phyloP scores from a whole-genome alignment of 2,888 invertebrate species.

The Cryptocephalus moraei region DNA sequence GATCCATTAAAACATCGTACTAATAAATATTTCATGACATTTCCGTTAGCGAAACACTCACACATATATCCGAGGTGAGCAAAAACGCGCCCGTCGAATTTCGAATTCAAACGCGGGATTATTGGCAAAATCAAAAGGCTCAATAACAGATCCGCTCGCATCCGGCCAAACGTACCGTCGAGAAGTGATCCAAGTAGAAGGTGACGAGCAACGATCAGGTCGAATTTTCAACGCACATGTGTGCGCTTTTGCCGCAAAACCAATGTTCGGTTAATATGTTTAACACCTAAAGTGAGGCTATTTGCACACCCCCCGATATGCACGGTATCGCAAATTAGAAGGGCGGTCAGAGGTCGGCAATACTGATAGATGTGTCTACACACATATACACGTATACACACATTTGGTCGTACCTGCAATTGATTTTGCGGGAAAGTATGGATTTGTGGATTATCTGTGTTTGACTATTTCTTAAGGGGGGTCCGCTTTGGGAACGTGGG shows the following conservation, averaged over 20 bases:
- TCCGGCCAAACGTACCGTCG: constrained; percentile 18
- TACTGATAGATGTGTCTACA: constrained; percentile 33
- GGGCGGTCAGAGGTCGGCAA: constrained; percentile 22
- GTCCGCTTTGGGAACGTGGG: not conserved
- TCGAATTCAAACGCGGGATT: constrained; percentile 19
- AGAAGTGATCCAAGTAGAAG: constrained; percentile 2
- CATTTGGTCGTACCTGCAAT: constrained; percentile 29
- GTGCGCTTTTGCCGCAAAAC: constrained; percentile 31
- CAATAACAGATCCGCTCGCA: constrained; percentile 32
- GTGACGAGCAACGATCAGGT: constrained; percentile 16
- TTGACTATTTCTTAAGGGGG: not conserved
- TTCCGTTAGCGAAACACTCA: too few species aligned
- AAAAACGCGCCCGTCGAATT: constrained; percentile 5
- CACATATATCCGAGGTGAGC: not conserved
- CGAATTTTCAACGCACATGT: constrained; percentile 25
- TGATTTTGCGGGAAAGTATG: constrained; percentile 24
- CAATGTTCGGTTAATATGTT: constrained; percentile 38
- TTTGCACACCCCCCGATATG: constrained; percentile 19
- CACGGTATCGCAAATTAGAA: constrained; percentile 18
- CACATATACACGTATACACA: too few species aligned
- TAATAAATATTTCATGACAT: too few species aligned
- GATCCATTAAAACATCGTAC: too few species aligned
- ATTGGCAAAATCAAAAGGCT: constrained; percentile 32
- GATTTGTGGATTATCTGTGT: too few species aligned
- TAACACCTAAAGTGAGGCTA: constrained; percentile 35